A percentile compares a stretch with the other conserved stretches of the same genome.
Conservation (phyloP, 2,797 vertebrate species). For the Iguana delicatissima region DNA sequence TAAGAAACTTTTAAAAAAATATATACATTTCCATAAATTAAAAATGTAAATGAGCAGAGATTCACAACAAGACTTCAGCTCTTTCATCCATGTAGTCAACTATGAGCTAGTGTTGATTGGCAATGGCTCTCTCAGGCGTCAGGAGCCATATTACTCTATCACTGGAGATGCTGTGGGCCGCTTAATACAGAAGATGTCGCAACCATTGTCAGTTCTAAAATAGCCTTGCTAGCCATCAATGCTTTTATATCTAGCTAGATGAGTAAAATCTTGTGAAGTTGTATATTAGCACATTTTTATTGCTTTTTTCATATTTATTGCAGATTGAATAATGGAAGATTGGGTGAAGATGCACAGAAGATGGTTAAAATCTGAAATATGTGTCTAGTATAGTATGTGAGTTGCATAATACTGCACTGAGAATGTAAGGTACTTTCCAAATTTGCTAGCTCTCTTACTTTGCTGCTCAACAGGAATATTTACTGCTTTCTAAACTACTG, state of each 20-base stretch:
- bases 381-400: not conserved
- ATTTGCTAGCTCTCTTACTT: not conserved
- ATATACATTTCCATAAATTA: not conserved
- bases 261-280: not conserved
- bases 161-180: not conserved
- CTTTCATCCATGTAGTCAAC: not conserved
- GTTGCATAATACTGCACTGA: not conserved
- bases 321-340: conserved; percentile 32
- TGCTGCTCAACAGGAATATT: not conserved
- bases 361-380: not conserved
- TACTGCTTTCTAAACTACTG: not conserved
- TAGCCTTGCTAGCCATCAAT: not conserved
- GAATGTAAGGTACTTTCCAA: not conserved
- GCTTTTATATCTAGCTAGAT: not conserved
- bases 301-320: conserved; percentile 12
- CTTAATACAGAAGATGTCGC: not conserved
- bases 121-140: not conserved
- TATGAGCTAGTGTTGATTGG: not conserved
- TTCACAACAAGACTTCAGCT: not conserved
- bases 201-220: not conserved
- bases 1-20: not conserved
- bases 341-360: not conserved
- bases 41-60: not conserved
- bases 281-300: not conserved
- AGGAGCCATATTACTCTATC: not conserved